A percentile compares a stretch with the other conserved stretches of the same genome.
phyloP scores from a whole-genome alignment of 2,113 vertebrate genomes.

The Heloderma charlesbogerti region DNA sequence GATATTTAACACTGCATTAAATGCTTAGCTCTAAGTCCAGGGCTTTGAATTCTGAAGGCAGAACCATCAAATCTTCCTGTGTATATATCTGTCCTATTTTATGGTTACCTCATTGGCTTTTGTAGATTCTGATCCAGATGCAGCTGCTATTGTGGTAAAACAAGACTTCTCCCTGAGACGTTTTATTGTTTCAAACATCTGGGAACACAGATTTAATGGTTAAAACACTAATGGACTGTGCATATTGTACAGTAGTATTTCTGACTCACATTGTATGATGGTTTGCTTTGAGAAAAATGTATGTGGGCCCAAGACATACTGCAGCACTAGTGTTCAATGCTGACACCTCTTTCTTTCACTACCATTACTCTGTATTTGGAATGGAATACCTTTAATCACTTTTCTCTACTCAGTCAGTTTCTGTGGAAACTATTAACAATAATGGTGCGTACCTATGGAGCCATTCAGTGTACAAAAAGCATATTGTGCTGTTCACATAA shows the following conservation, averaged over 20 bases:
- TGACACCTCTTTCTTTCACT: not conserved
- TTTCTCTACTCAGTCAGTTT: not conserved
- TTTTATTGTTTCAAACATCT: constrained; percentile 97
- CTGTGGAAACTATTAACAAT: not conserved
- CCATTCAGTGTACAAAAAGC: not conserved
- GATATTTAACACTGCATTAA: not conserved
- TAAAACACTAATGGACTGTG: constrained; percentile 32
- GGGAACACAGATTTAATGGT: constrained; percentile 54
- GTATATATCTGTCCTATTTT: not conserved
- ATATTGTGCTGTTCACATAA: not conserved
- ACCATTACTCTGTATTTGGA: not conserved
- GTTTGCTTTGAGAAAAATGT: rapidly evolving
- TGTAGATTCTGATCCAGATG: constrained; percentile 79
- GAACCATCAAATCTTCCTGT: not conserved
- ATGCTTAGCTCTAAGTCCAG: not conserved
- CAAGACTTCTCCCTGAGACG: constrained; percentile 92
- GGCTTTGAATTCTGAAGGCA: constrained; percentile 9
- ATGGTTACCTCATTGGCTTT: constrained; percentile 91
- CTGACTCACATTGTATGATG: not conserved
- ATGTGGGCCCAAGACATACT: not conserved
- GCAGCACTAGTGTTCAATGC: not conserved
- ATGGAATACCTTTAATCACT: not conserved
- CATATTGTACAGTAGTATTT: not conserved
- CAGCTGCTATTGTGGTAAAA: constrained; percentile 78
- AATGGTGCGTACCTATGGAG: not conserved